Base-by-base conservation (phyloP, 1,140 invertebrate genomes). In the Drosophila nebulosa region DNA sequence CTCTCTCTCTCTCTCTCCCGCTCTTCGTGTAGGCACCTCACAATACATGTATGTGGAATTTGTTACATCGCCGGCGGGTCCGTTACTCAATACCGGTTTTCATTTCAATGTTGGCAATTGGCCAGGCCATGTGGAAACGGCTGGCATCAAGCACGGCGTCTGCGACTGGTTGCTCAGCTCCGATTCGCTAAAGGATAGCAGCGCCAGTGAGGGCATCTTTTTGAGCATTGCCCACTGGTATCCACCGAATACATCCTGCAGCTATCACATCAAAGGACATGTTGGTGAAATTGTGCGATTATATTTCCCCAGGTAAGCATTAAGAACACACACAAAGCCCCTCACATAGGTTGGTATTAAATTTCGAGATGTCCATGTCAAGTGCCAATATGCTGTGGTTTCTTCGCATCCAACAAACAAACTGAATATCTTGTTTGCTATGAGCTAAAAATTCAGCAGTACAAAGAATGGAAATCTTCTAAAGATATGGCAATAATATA, bases 91-190 rank as follows among this genome's bases (percentile, higher is more conserved):
- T 90, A 97, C 97, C 0, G 97, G 97, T 0, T 98, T 98, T 89
- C 96, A 97, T 90, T 98, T 98, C 92, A 97, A 97, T 92, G 97
- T 97, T 18, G 97, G 96, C 52, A 97, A 97, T 91, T 97, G 96
- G 96, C 96, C 97, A 0, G 97, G 96, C 2, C 96, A 97, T 89
- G 96, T 97, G 58, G 96, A 98, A 76, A 96, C 96, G 0, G 95
- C 96, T 1, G 96, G 96, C 0, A 95, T 95, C 1, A 94, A 95
- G 69, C 96, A 97, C 63, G 96, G 96, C 4, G 96, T 95, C 35
- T 97, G 97, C 90, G 95, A 97, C 90, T 97, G 96, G 96, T 91
- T 96, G 12, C 92, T 97, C 12, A 97, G 95, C 58, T 96, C 96
- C 60, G 95, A 97, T 71, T 95, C 95, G 3, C 92, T 98, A 1